Base-by-base conservation (phyloP, 2,888 invertebrate genomes). In the Drosophila tripunctata region DNA sequence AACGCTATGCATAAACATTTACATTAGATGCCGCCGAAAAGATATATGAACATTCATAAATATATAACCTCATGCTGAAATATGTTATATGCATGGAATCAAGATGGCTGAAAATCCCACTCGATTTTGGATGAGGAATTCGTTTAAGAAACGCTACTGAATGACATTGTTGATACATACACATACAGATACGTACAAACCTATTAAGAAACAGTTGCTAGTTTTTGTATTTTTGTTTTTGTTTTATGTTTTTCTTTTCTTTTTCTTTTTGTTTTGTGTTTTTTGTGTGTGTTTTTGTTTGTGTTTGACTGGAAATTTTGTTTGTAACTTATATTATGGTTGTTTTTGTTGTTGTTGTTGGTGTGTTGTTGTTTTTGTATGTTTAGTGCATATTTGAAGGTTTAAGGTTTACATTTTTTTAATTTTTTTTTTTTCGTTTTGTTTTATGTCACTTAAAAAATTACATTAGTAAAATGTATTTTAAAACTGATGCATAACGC, bases 391-490 rank as follows among this genome's bases (percentile, higher is more conserved):
- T 73, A 78, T 77, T 80, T 84, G 67, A 86, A 84, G 75, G 68
- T 86, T 67, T 78, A 78, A 75, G 72, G 68, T 64, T 84, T 71
- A 67, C 47, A 56, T 66, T 57, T 65, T 58, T 44, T 58, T 63
- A 43, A 55, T 57, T 36, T 22, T 61, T 38, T 67, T 56, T 65
- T 51, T 69, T 69, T 56, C 8, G 19, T 56, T 57, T 40, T 67
- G 55, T 63, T 67, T 81, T 78, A 75, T 89, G 83, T 87, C 81
- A 85, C 87, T 88, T 90, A 89, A 78, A 88, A 88, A 89, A 89
- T 90, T 89, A 89, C 90, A 89, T 88, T 89, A 89, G 90, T 90
- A 89, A 89, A 89, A 90, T 88, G 90, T 89, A 88, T 87, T 89
- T 89, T 89, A 88, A 88, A 90, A 90, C 89, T 89, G 88, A 87